phyloP scores from a whole-genome alignment of 1,140 invertebrate species.

The Halyomorpha halys region DNA sequence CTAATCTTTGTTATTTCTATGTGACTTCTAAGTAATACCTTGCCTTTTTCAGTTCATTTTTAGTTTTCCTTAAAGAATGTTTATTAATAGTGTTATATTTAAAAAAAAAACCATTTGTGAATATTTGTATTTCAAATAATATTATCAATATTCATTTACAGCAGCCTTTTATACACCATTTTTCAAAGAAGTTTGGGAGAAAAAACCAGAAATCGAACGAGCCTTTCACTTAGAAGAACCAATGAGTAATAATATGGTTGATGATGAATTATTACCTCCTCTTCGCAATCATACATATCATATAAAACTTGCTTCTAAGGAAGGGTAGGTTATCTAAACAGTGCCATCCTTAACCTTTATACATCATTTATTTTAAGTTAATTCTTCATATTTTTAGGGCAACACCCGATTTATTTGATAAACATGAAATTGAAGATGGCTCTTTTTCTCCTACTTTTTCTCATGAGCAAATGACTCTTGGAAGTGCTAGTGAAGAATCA shows the following conservation, averaged over 20 bases:
- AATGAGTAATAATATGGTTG: constrained; percentile 32
- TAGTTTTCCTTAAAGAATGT: too few species aligned
- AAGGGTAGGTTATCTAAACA: constrained; percentile 34
- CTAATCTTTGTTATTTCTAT: too few species aligned
- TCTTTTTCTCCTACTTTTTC: constrained; percentile 38
- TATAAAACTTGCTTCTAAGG: constrained; percentile 36
- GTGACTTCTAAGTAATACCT: too few species aligned
- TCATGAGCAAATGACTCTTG: constrained; percentile 36
- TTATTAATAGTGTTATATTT: too few species aligned
- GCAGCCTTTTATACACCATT: constrained; percentile 92
- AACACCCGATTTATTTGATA: constrained; percentile 74
- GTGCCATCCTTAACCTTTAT: background rate
- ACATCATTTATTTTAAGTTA: background rate
- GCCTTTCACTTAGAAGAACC: constrained; percentile 83
- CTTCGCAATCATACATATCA: constrained; percentile 38
- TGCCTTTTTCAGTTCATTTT: too few species aligned
- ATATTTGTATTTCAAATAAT: too few species aligned
- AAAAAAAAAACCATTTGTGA: too few species aligned
- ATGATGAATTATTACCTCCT: constrained; percentile 45
- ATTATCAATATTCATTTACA: constrained; percentile 38
- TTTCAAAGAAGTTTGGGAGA: constrained; percentile 91
- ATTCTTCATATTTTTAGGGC: constrained; percentile 41
- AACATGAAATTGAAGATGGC: constrained; percentile 40
- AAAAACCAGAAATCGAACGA: constrained; percentile 88
- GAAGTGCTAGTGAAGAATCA: constrained; percentile 54